Base-by-base conservation (phyloP, 2,888 invertebrate genomes). In the Chesias legatella region DNA sequence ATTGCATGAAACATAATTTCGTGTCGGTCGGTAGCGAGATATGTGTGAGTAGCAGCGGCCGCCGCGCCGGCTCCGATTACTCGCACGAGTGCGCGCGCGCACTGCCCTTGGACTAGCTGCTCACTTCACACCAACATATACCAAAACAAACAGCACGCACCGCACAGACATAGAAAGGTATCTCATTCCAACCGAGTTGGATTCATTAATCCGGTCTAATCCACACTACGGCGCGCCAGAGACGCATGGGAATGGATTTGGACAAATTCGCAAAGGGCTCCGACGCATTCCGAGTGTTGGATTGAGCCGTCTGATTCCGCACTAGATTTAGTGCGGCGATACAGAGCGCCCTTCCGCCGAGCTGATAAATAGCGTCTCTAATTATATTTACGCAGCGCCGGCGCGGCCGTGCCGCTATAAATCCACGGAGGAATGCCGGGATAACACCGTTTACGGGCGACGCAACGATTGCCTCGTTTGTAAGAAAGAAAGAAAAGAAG, bases 331-430 rank as follows among this genome's bases (percentile, higher is more conserved):
- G 78, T 59, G 73, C 74, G 60, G 67, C 73, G 82, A 84, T 82
- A 79, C 71, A 67, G 68, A 64, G 78, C 75, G 80, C 82, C 80
- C 84, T 82, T 84, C 84, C 83, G 78, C 74, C 72, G 77, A 61
- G 60, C 81, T 84, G 84, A 86, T 83, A 84, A 83, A 86, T 85
- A 76, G 81, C 79, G 76, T 67, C 79, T 84, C 79, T 86, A 85
- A 86, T 86, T 86, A 86, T 86, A 86, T 85, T 86, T 85, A 88
- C 85, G 81, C 80, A 76, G 82, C 77, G 79, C 76, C 80, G 71
- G 70, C 63, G 76, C 80, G 71, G 70, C 63, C 76, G 79, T 72
- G 76, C 69, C 67, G 70, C 77, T 67, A 83, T 86, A 85, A 84
- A 85, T 86, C 74, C 64, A 51, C 49, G 45, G 51, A 56, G 74